Evolutionary conservation across 2,797 vertebrate species (phyloP), one percentile per base, ranked within the genome.

Genomic region (Macropodus opercularis): DNA sequence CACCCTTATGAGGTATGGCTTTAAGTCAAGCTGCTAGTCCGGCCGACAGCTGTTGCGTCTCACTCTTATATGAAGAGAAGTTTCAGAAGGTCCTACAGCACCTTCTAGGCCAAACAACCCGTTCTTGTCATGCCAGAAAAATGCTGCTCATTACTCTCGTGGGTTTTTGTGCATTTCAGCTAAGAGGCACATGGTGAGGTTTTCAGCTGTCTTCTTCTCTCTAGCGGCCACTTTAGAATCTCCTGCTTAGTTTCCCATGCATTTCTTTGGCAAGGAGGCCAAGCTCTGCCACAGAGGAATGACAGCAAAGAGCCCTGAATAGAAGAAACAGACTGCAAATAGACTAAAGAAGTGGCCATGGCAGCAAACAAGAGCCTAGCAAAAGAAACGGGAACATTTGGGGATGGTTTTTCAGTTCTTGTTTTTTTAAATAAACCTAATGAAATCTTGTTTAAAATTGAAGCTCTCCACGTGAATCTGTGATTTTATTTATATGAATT

Each of bases 241-340:
- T 54, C 52, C 47, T 48, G 55, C 68, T 57, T 17, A 31, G 44
- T 85, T 85, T 83, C 77, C 69, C 73, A 84, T 65, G 80, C 55
- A 58, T 63, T 73, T 81, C 56, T 75, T 77, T 81, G 77, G 63
- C 71, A 69, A 40, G 39, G 14, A 62, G 29, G 32, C 48, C 44
- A 5, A 10, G 36, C 35, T 62, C 38, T 49, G 32, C 73, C 60
- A 59, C 58, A 76, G 57, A 58, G 54, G 72, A 85, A 72, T 44
- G 64, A 59, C 71, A 35, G 44, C 32, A 53, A 69, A 74, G 54
- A 53, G 29, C 18, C 19, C 15, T 59, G 55, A 76, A 73, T 49
- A 74, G 63, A 64, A 63, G 46, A 83, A 68, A 44, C 59, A 1
- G 40, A 14, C 39, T 26, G 21, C 46, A 61, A 74, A 57, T 8